Evolutionary conservation across 53 echinoderm and acorn worm species (phyloP), one percentile per base, ranked within the genome.

Genomic region (Temnopleurus reevesii): DNA sequence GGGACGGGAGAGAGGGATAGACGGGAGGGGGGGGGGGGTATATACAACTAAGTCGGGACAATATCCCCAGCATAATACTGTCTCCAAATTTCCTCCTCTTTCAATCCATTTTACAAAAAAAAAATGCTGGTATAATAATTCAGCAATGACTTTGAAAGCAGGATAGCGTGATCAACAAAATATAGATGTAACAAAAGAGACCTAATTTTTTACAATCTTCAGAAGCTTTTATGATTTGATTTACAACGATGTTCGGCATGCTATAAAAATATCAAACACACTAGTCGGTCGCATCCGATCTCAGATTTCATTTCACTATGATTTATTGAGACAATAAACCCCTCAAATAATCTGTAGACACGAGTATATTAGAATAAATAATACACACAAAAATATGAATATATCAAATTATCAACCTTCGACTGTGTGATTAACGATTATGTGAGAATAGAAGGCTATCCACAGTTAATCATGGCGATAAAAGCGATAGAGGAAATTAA

Each of bases 41-140:
- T 12, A 12, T 12, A 49, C 55, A 60, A 28, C 30, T 8, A n/a
- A n/a, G 15, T 60, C 30, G 8, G 10, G 30, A 60, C 30, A 30
- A 60, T 7, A 24, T 24, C n/a, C 56, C 13, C 1, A n/a, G 6
- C 56, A 24, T n/a, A 71, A 21, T 71, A 0, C 41, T 71, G n/a
- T 43, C 41, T 9, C 41, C 38, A 38, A n/a, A 71, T 21, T 8
- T 19, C 41, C 41, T 41, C 9, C 1, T 49, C 15, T 49, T 49
- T 49, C n/a, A n/a, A n/a, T 33, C 38, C 41, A 9, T 21, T 19
- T 71, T 23, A 38, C 71, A 43, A n/a, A 71, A 41, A 38, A 71
- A 0, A 71, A 41, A 71, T 71, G 71, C 71, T 71, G 71, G 71
- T 71, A 71, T 41, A 71, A 21, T 38, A n/a, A n/a, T n/a, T n/a